Evolutionary conservation across 2,797 vertebrate genomes (phyloP).

Genomic region (Rhynchonycteris naso): DNA sequence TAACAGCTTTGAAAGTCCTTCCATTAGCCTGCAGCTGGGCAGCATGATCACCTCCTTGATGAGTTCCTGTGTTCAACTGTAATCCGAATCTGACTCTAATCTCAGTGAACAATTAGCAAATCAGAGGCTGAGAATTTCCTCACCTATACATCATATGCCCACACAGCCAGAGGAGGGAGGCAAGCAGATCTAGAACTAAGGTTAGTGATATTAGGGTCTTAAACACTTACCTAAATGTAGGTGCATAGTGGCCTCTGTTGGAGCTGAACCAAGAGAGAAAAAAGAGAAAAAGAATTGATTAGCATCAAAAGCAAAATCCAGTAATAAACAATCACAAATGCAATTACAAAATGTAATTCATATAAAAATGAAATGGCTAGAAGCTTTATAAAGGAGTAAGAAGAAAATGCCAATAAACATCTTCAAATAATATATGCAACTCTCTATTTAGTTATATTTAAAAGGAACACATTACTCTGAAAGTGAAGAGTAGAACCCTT

Average conservation of each 20-base stretch:
- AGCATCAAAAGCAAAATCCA: slow-evolving; percentile 21
- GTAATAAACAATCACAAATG: background rate
- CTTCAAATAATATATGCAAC: background rate
- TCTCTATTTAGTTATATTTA: background rate
- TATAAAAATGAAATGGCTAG: background rate
- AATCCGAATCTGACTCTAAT: background rate
- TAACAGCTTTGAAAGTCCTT: background rate
- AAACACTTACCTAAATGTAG: slow-evolving; percentile 92
- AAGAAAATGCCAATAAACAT: background rate
- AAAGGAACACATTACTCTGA: background rate
- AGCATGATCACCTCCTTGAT: fast-evolving
- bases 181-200: background rate
- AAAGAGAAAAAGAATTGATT: background rate
- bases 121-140: background rate
- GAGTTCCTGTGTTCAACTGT: background rate
- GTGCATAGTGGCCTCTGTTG: slow-evolving; percentile 93
- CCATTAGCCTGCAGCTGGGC: background rate
- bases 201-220: slow-evolving; percentile 42
- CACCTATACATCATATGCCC: background rate
- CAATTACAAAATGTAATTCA: background rate
- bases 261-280: slow-evolving; percentile 87
- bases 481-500: background rate
- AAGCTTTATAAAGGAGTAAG: background rate
- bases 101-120: background rate
- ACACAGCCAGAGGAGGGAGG: background rate